A percentile compares a stretch with the other conserved stretches of the same genome.
Conservation (phyloP, 2,888 invertebrate genomes). For the Drosophila limbata region DNA sequence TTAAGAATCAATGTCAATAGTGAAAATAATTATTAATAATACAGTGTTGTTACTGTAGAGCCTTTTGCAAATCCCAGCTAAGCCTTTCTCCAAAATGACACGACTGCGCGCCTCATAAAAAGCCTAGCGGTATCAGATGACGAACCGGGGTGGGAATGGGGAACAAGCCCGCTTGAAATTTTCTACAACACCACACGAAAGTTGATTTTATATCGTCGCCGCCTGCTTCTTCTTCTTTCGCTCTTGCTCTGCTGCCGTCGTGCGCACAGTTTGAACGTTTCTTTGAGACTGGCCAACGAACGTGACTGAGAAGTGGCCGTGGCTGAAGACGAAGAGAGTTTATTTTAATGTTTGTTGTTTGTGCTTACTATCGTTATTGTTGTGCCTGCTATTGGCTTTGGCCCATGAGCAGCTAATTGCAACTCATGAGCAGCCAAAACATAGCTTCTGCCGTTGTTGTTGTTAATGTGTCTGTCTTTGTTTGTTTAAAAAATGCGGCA, state of each 20-base stretch:
- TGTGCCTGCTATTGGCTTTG: slow-evolving; percentile 24
- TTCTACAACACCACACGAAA: slow-evolving; percentile 64
- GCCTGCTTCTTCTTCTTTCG: slow-evolving; percentile 24
- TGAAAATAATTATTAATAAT: too few relatives aligned
- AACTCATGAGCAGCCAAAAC: slow-evolving; percentile 28
- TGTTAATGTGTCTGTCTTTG: slow-evolving; percentile 16
- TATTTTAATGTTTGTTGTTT: slow-evolving; percentile 19
- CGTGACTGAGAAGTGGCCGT: slow-evolving; percentile 48
- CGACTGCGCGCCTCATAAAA: slow-evolving; percentile 30
- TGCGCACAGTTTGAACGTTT: slow-evolving; percentile 72
- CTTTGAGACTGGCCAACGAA: slow-evolving; percentile 67
- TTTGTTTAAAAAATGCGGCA: slow-evolving; percentile 57
- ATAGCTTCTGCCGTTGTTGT: slow-evolving; percentile 12
- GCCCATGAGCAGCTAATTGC: slow-evolving; percentile 61
- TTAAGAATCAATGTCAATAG: slow-evolving; percentile 71
- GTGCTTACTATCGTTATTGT: not conserved
- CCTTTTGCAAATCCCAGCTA: slow-evolving; percentile 34
- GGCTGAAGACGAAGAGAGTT: slow-evolving; percentile 47
- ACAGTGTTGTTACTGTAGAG: slow-evolving; percentile 6
- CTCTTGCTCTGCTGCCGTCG: slow-evolving; percentile 30
- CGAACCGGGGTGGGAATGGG: not conserved
- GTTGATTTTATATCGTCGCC: slow-evolving; percentile 49
- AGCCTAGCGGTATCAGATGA: slow-evolving; percentile 7
- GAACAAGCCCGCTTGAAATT: slow-evolving; percentile 25
- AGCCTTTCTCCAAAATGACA: slow-evolving; percentile 67